Percentiles rank a stretch among this genome's conserved stretches.
Evolutionary conservation across 2,888 invertebrate species (phyloP).

Genomic region (Archips xylosteana): DNA sequence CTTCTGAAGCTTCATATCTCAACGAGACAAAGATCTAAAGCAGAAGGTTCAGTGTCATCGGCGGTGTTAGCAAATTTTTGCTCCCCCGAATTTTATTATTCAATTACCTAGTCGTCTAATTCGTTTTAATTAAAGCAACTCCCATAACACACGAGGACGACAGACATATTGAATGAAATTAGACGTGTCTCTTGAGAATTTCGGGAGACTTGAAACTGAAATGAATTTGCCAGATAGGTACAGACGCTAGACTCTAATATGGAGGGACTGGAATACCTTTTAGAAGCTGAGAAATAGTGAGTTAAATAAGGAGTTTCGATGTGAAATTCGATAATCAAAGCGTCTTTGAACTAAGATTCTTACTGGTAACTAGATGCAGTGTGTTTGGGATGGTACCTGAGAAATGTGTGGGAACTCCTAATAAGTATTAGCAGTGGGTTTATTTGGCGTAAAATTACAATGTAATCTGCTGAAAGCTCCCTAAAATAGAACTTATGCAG

Average conservation of each 20-base stretch:
- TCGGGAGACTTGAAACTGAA: conserved; percentile 23
- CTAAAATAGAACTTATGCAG: neutral
- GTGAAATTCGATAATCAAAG: conserved; percentile 15
- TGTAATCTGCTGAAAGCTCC: neutral
- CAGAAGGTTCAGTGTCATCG: neutral
- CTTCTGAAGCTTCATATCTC: neutral
- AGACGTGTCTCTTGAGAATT: conserved; percentile 32
- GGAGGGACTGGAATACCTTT: neutral
- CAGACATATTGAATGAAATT: conserved; percentile 36
- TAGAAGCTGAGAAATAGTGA: neutral
- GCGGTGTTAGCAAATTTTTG: conserved; percentile 1
- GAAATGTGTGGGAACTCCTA: neutral
- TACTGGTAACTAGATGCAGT: neutral
- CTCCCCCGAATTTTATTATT: conserved; percentile 13
- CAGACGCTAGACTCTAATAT: conserved; percentile 13
- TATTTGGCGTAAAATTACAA: neutral
- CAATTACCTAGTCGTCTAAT: conserved; percentile 15
- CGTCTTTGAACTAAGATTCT: neutral
- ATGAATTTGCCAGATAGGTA: conserved; percentile 18
- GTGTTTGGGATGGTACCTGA: neutral
- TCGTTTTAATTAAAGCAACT: conserved; percentile 34
- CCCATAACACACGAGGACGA: conserved; percentile 5
- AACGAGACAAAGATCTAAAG: neutral
- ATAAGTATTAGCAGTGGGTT: neutral
- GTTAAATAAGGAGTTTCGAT: neutral